Conservation (phyloP, 2,113 vertebrate species). For the Dicentrarchus labrax region DNA sequence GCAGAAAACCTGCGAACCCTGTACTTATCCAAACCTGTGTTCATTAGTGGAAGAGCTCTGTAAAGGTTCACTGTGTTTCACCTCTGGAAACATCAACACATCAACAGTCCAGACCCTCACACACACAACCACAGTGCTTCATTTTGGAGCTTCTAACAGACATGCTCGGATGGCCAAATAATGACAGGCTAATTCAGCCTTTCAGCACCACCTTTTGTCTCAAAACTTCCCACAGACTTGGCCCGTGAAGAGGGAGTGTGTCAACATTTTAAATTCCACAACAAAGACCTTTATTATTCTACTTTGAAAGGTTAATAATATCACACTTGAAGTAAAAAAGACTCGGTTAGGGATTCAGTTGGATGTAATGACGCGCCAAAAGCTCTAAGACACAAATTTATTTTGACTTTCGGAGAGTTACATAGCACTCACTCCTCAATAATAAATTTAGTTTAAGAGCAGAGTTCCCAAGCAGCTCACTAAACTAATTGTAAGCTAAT, state of each 20-base stretch:
- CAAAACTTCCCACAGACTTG: slow-evolving; percentile 59
- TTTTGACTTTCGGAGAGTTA: slow-evolving; percentile 70
- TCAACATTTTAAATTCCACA: slow-evolving; percentile 70
- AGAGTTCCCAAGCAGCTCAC: slow-evolving; percentile 68
- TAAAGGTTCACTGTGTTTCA: slow-evolving; percentile 70
- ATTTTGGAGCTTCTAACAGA: slow-evolving; percentile 60
- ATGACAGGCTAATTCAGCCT: slow-evolving; percentile 77
- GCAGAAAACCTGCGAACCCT: slow-evolving; percentile 13
- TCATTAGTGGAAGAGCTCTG: slow-evolving; percentile 59
- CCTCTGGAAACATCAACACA: slow-evolving; percentile 74
- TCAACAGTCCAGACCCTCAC: slow-evolving; percentile 52
- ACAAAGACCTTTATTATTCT: slow-evolving; percentile 66
- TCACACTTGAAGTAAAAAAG: slow-evolving; percentile 54
- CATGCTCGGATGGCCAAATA: slow-evolving; percentile 64
- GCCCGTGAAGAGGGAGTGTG: slow-evolving; percentile 58
- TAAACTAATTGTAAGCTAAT: slow-evolving; percentile 67
- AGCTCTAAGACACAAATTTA: slow-evolving; percentile 52
- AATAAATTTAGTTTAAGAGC: slow-evolving; percentile 69
- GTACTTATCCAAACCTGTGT: slow-evolving; percentile 46
- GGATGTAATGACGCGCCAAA: slow-evolving; percentile 56
- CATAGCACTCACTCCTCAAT: slow-evolving; percentile 49
- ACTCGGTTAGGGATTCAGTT: slow-evolving; percentile 43
- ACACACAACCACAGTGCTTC: slow-evolving; percentile 45
- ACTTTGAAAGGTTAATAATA: slow-evolving; percentile 66
- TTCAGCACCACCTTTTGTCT: slow-evolving; percentile 78